Conservation (phyloP, 2,888 invertebrate genomes). For the Leptinotarsa haldemani region DNA sequence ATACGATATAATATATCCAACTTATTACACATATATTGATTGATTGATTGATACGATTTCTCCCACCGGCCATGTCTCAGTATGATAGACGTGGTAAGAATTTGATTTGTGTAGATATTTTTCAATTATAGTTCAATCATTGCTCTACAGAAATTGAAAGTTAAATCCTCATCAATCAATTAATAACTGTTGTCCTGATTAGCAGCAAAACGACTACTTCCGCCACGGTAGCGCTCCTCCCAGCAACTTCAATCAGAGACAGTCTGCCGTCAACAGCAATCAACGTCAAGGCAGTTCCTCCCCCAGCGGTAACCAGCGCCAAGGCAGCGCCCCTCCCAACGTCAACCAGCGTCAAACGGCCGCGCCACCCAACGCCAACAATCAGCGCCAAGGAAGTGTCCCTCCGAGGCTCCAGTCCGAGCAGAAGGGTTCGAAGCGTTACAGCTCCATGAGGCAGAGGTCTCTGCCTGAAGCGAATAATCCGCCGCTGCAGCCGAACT, state of each 20-base stretch:
- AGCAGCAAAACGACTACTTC: slow-evolving; percentile 10
- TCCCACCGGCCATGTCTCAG: too few relatives aligned
- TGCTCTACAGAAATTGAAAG: too few relatives aligned
- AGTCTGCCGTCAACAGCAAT: not conserved
- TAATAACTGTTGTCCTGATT: not conserved
- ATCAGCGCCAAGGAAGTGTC: slow-evolving; percentile 59
- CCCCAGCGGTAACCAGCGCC: not conserved
- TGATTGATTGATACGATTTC: too few relatives aligned
- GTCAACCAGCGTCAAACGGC: not conserved
- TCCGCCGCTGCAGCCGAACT: slow-evolving; percentile 52
- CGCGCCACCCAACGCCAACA: not conserved
- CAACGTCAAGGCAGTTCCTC: not conserved
- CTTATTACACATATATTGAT: too few relatives aligned
- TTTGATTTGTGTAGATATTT: too few relatives aligned
- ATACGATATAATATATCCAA: too few relatives aligned
- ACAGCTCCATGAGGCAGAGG: slow-evolving; percentile 69
- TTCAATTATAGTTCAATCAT: too few relatives aligned
- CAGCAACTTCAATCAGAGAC: not conserved
- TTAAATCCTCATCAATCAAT: too few relatives aligned
- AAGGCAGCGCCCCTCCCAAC: not conserved
- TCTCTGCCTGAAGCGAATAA: slow-evolving; percentile 69
- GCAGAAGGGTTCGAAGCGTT: slow-evolving; percentile 70
- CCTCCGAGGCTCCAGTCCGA: slow-evolving; percentile 62
- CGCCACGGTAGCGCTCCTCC: slow-evolving; percentile 11
- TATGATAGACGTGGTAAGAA: too few relatives aligned